A percentile compares a stretch with the other conserved stretches of the same genome.
phyloP scores from a whole-genome alignment of 2,797 vertebrate species.

The Anguilla anguilla region DNA sequence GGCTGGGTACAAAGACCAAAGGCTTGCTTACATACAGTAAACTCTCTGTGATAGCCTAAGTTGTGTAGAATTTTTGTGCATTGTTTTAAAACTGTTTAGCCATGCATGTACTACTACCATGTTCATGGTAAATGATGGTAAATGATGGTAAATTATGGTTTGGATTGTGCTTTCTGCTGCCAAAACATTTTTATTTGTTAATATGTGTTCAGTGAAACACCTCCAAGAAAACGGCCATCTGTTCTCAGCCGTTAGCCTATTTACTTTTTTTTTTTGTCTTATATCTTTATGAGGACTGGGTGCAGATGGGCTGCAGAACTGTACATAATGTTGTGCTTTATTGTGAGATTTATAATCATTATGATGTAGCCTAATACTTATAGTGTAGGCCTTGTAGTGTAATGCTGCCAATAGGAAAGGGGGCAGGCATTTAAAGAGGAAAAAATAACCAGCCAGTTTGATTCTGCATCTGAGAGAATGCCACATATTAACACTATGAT shows the following conservation, averaged over 20 bases:
- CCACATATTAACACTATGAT: not conserved
- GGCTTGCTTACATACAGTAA: not conserved
- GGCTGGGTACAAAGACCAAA: not conserved
- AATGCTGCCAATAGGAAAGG: not conserved
- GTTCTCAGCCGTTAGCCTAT: not conserved
- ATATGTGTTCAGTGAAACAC: not conserved
- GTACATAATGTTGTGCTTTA: not conserved
- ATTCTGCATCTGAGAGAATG: not conserved
- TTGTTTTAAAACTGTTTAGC: not conserved
- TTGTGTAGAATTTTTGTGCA: not conserved
- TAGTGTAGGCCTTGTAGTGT: not conserved
- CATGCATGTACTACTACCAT: not conserved
- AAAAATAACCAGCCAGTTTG: not conserved
- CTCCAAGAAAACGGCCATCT: not conserved
- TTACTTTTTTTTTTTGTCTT: not conserved
- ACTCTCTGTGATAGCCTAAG: not conserved
- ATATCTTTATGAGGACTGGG: not conserved
- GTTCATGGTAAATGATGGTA: not conserved
- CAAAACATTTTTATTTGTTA: not conserved
- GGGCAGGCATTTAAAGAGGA: not conserved
- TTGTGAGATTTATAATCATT: not conserved
- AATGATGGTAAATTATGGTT: not conserved
- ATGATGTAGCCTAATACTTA: not conserved
- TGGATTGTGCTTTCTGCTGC: not conserved
- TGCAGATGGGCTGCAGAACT: not conserved